Percentiles rank a stretch among this genome's conserved stretches.
phyloP scores from a whole-genome alignment of 2,113 vertebrate genomes.

The Gorsachius goisagi region DNA sequence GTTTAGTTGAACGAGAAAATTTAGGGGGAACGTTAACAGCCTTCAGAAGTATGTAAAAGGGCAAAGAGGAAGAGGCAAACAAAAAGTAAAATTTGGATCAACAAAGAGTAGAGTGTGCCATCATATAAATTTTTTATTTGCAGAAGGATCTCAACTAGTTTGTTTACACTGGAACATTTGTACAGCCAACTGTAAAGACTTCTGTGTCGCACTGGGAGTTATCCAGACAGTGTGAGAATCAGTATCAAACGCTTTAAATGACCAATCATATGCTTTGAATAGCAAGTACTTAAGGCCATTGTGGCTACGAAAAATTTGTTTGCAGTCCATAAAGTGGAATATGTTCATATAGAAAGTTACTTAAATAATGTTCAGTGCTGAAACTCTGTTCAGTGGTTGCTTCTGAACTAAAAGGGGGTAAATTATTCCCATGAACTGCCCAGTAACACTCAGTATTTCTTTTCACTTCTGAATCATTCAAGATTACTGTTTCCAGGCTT shows the following conservation, averaged over 20 bases:
- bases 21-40: not conserved
- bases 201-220: conserved; percentile 7
- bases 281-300: not conserved
- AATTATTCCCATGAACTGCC: not conserved
- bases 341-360: not conserved
- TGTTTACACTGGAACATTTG: not conserved
- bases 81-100: not conserved
- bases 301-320: not conserved
- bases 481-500: not conserved
- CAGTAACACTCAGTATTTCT: not conserved
- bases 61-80: not conserved
- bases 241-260: not conserved
- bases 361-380: not conserved
- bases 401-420: not conserved
- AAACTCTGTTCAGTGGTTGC: not conserved
- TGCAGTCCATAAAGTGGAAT: not conserved
- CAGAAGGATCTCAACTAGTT: not conserved
- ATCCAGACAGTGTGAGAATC: conserved; percentile 14
- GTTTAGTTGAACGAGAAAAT: not conserved
- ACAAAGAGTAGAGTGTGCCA: not conserved
- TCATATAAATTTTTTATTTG: not conserved
- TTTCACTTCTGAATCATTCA: not conserved
- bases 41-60: not conserved
- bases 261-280: not conserved
- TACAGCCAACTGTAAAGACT: not conserved